phyloP scores from a whole-genome alignment of 2,113 vertebrate species.

The Trichechus manatus region DNA sequence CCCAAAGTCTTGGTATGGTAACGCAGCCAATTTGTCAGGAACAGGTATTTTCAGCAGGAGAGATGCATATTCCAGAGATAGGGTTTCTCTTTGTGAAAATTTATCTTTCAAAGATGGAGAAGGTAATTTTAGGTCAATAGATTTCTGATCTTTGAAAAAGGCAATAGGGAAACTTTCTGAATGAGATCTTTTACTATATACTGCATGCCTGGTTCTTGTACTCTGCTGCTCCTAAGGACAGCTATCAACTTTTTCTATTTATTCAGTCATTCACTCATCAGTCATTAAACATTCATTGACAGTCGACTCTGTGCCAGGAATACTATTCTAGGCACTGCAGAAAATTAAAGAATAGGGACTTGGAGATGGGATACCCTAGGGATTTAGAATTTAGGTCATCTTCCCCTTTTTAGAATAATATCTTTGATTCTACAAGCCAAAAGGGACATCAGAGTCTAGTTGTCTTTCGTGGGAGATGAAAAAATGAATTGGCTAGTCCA shows the following conservation, averaged over 20 bases:
- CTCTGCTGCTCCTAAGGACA: background rate
- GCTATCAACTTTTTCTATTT: conserved; percentile 26
- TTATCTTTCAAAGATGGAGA: conserved; percentile 66
- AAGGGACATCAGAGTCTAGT: conserved; percentile 7
- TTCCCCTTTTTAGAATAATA: conserved; percentile 58
- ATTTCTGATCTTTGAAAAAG: conserved; percentile 69
- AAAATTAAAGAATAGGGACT: conserved; percentile 54
- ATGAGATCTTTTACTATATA: conserved; percentile 32
- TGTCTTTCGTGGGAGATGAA: conserved; percentile 22
- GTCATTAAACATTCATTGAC: conserved; percentile 70
- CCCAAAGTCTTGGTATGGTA: background rate
- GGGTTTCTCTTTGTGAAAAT: conserved; percentile 70
- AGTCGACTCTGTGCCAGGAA: background rate
- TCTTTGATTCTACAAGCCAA: conserved; percentile 43
- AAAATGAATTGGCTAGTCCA: background rate
- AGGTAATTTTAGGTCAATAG: conserved; percentile 63
- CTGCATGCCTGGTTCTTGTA: background rate
- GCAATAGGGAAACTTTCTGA: conserved; percentile 66
- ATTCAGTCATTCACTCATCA: conserved; percentile 60
- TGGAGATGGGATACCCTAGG: background rate
- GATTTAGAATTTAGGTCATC: conserved; percentile 38
- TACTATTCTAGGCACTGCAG: conserved; percentile 42
- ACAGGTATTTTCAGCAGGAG: conserved; percentile 71
- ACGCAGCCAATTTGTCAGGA: conserved; percentile 59
- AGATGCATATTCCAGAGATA: conserved; percentile 57